phyloP scores from a whole-genome alignment of 2,797 vertebrate species.

The Anguilla pacifica region DNA sequence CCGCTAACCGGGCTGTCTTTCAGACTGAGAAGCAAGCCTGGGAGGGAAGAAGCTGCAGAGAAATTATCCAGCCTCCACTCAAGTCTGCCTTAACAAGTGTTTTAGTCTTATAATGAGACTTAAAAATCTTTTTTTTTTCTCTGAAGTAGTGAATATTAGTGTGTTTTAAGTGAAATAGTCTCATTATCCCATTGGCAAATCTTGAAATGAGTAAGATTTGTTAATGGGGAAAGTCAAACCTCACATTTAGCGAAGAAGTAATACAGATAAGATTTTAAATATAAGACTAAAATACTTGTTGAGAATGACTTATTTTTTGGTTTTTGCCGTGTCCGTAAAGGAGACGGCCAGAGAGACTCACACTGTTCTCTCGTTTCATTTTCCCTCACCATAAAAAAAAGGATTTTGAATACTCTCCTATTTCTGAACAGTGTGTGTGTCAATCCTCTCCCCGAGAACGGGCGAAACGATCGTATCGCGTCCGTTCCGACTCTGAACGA shows the following conservation, averaged over 20 bases:
- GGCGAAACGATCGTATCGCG: slow-evolving; percentile 22
- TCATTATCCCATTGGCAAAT: no score
- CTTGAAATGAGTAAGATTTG: no score
- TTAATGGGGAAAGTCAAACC: no score
- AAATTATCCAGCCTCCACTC: slow-evolving; percentile 32
- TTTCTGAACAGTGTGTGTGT: slow-evolving; percentile 33
- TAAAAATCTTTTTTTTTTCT: no score
- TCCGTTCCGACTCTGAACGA: background rate
- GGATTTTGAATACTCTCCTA: slow-evolving; percentile 46
- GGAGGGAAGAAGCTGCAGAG: slow-evolving; percentile 38
- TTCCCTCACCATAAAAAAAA: slow-evolving; percentile 47
- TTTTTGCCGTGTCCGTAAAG: background rate
- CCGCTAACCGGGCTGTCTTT: slow-evolving; percentile 33
- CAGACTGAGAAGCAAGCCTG: slow-evolving; percentile 21
- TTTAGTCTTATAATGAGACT: no score
- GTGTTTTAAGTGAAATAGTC: no score
- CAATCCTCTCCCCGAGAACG: slow-evolving; percentile 34
- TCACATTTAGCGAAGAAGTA: no score
- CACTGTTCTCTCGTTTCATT: slow-evolving; percentile 23
- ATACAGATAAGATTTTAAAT: no score
- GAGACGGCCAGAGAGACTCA: slow-evolving; percentile 21
- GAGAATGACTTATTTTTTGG: no score
- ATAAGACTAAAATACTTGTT: no score
- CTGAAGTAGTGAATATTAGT: no score
- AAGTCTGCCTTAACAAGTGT: no score